Evolutionary conservation across 2,797 vertebrate genomes (phyloP).

Genomic region (Dromococcyx pavoninus): DNA sequence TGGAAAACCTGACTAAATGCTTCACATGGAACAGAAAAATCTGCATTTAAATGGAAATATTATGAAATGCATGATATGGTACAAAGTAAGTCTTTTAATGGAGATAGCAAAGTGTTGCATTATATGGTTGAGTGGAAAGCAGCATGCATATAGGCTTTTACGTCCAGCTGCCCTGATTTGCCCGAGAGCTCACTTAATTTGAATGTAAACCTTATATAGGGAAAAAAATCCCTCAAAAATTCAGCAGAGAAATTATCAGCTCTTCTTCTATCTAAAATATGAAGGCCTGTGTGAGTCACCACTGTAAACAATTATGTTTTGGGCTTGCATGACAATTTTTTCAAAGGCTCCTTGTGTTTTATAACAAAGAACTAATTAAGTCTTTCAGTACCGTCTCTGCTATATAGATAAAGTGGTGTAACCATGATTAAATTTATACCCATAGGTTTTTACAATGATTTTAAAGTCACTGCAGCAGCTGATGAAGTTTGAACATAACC

Average conservation of each 20-base stretch:
- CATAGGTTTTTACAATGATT: conserved; percentile 13
- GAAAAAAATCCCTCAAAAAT: not conserved
- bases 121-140: conserved; percentile 75
- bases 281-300: not conserved
- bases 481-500: not conserved
- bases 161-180: conserved; percentile 68
- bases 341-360: not conserved
- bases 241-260: not conserved
- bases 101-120: conserved; percentile 70
- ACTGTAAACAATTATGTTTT: not conserved
- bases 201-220: conserved; percentile 52
- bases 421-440: not conserved
- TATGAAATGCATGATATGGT: conserved; percentile 77
- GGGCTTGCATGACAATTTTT: not conserved
- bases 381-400: not conserved
- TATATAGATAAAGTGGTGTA: not conserved
- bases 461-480: not conserved
- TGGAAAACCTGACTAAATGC: conserved; percentile 77
- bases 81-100: conserved; percentile 74
- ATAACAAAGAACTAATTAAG: not conserved
- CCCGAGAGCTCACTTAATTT: conserved; percentile 62
- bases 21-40: conserved; percentile 78
- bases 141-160: conserved; percentile 66
- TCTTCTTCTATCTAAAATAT: conserved; percentile 21
- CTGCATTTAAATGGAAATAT: conserved; percentile 87